These are phyloP conservation scores for Drosophila micromelanica DNA, from an alignment of 1,140 invertebrate genomes.

Conservation along the genomic window DNA sequence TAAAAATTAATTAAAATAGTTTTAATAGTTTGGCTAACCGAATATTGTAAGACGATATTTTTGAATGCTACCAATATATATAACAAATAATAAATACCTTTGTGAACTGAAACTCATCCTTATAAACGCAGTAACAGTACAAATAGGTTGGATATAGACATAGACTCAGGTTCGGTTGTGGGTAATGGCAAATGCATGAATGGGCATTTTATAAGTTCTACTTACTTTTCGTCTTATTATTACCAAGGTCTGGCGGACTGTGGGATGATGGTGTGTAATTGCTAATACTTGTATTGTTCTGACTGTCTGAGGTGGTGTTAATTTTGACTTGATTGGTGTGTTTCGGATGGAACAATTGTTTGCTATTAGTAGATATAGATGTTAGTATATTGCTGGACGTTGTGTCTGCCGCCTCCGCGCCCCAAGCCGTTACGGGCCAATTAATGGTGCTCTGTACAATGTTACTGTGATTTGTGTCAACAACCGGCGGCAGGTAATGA, in stretches of 20 bases:
- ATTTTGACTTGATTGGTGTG: conserved; percentile 66
- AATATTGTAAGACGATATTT: too few species aligned
- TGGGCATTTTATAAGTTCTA: conserved; percentile 31
- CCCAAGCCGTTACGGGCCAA: conserved; percentile 43
- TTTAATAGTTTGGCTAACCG: too few species aligned
- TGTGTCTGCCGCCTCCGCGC: conserved; percentile 17
- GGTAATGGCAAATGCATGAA: conserved; percentile 17
- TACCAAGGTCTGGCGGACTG: conserved; percentile 86
- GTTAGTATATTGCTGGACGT: not conserved
- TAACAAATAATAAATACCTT: too few species aligned
- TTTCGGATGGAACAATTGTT: conserved; percentile 40
- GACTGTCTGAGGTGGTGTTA: conserved; percentile 60
- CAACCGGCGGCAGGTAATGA: conserved; percentile 40
- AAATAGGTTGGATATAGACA: not conserved
- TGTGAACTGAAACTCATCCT: too few species aligned
- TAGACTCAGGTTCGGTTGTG: not conserved
- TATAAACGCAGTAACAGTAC: too few species aligned
- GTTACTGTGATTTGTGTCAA: conserved; percentile 66
- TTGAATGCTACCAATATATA: too few species aligned
- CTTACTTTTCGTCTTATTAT: conserved; percentile 50
- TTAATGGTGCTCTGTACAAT: conserved; percentile 69
- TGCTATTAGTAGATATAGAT: conserved; percentile 61
- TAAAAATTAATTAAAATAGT: too few species aligned
- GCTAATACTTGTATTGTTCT: conserved; percentile 48
- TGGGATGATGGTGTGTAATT: conserved; percentile 63